A percentile compares a stretch with the other conserved stretches of the same genome.
Conservation (phyloP, 2,888 invertebrate species). For the Teleiodes luculella region DNA sequence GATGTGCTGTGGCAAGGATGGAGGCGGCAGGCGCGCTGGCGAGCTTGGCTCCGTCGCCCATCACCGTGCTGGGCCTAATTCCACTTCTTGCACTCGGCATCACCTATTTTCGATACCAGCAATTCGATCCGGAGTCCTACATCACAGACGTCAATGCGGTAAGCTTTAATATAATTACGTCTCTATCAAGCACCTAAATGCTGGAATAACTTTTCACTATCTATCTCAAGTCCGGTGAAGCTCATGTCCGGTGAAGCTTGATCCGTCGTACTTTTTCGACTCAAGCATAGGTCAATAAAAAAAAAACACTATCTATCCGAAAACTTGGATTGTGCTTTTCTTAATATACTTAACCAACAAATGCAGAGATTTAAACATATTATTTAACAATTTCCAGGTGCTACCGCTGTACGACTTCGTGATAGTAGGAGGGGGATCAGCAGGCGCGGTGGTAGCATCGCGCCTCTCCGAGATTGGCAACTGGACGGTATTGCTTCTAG, state of each 20-base stretch:
- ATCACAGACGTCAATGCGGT: conserved; percentile 85
- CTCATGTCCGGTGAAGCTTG: too few relatives aligned
- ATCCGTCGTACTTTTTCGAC: too few relatives aligned
- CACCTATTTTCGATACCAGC: conserved; percentile 88
- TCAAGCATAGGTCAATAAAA: too few relatives aligned
- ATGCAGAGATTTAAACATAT: neutral
- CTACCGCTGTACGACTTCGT: conserved; percentile 90
- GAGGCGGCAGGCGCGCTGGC: conserved; percentile 75
- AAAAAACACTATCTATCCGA: too few relatives aligned
- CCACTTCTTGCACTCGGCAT: conserved; percentile 89
- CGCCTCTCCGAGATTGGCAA: conserved; percentile 88
- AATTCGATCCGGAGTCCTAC: conserved; percentile 89
- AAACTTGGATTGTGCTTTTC: too few relatives aligned
- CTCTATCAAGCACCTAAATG: neutral
- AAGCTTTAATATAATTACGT: conserved; percentile 45
- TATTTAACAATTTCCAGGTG: conserved; percentile 73
- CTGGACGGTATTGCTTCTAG: conserved; percentile 90
- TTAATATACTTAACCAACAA: neutral
- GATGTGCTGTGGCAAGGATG: conserved; percentile 62
- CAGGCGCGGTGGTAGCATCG: conserved; percentile 92
- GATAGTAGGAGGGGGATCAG: conserved; percentile 92
- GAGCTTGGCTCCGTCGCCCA: conserved; percentile 80
- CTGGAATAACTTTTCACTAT: too few relatives aligned
- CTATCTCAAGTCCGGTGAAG: too few relatives aligned
- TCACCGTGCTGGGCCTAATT: conserved; percentile 85